These are phyloP conservation scores for Cliona cf. orientalis DNA, from an alignment of 37 sponge, comb jelly and placozoan species.

Conservation along the genomic window DNA sequence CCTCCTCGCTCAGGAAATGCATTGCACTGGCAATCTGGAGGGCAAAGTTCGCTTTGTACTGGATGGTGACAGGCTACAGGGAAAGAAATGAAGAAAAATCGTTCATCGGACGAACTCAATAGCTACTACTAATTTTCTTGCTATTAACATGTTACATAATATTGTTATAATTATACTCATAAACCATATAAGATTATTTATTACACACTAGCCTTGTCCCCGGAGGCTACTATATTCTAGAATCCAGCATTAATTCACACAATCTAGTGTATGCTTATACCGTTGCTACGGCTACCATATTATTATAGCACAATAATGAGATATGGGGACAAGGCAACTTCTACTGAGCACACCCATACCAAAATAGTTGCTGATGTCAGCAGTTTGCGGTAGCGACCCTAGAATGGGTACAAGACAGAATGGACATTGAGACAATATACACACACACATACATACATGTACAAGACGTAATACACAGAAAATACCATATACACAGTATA, in stretches of 20 bases:
- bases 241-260: background rate
- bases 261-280: background rate
- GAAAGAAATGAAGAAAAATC: background rate
- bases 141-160: background rate
- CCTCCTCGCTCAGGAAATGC: conserved; percentile 58
- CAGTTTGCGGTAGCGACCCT: background rate
- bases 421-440: background rate
- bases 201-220: background rate
- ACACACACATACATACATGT: background rate
- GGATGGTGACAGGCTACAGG: conserved; percentile 46
- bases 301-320: no score
- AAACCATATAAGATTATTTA: background rate
- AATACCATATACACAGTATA: no score
- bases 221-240: background rate
- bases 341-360: background rate
- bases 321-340: background rate
- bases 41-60: conserved; percentile 41
- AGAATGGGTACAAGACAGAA: background rate
- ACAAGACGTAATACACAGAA: background rate
- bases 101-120: background rate
- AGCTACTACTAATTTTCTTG: background rate
- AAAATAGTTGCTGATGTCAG: background rate
- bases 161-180: background rate
- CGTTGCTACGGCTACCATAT: no score
- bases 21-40: conserved; percentile 66